Conservation (phyloP, 2,888 invertebrate genomes). For the Xestia ashworthii region DNA sequence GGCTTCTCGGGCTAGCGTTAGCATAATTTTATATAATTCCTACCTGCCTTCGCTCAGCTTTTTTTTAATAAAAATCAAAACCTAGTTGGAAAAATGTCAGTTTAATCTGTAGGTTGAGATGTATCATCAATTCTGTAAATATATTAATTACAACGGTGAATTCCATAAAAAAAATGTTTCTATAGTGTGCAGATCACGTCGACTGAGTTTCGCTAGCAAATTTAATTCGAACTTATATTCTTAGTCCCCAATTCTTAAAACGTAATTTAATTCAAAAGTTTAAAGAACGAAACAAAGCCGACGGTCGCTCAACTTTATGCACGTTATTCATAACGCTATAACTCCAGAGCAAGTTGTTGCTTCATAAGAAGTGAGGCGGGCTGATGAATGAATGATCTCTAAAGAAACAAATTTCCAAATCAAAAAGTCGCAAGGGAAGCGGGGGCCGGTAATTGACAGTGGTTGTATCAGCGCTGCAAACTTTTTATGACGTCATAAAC, state of each 20-base stretch:
- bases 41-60: conserved; percentile 18
- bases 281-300: conserved; percentile 35
- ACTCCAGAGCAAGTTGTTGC: conserved; percentile 54
- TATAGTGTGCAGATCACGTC: background rate
- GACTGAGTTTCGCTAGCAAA: background rate
- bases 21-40: conserved; percentile 47
- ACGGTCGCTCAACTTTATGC: conserved; percentile 48
- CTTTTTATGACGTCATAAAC: conserved; percentile 88
- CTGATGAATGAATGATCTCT: conserved; percentile 67
- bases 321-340: conserved; percentile 57
- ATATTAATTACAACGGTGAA: background rate
- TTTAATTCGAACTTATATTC: background rate
- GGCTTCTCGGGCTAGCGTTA: conserved; percentile 41
- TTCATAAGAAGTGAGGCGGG: conserved; percentile 51
- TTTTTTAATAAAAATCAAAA: conserved; percentile 29
- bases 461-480: conserved; percentile 86
- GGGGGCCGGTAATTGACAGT: conserved; percentile 82
- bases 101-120: background rate
- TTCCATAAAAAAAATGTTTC: background rate
- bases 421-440: conserved; percentile 73
- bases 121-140: background rate
- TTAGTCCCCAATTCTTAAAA: background rate
- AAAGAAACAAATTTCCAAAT: conserved; percentile 71
- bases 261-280: conserved; percentile 21
- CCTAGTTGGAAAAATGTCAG: background rate